Conservation (phyloP, 2,113 vertebrate species). For the Heliornis fulica region DNA sequence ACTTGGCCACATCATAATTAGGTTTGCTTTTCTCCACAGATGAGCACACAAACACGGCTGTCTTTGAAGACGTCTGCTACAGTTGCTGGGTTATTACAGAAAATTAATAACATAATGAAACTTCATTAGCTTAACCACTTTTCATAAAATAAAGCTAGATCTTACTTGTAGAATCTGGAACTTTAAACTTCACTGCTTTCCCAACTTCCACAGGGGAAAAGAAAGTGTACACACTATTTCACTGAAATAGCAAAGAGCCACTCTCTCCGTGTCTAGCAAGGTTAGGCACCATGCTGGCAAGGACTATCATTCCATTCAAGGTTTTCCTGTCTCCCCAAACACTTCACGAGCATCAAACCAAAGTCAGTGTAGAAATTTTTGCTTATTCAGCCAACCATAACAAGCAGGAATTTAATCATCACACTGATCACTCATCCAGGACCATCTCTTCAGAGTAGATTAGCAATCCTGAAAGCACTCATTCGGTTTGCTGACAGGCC, state of each 20-base stretch:
- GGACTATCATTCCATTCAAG: neutral
- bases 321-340: neutral
- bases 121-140: neutral
- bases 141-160: neutral
- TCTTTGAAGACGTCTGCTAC: neutral
- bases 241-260: neutral
- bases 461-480: neutral
- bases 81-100: neutral
- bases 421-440: neutral
- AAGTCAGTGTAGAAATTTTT: neutral
- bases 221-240: neutral
- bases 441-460: neutral
- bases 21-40: neutral
- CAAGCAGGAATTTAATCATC: neutral
- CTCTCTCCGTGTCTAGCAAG: neutral
- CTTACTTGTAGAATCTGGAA: neutral
- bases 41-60: neutral
- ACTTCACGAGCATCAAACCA: neutral
- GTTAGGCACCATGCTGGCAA: neutral
- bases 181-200: neutral
- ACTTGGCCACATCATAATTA: neutral
- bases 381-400: neutral
- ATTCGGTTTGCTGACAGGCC: neutral
- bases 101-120: neutral
- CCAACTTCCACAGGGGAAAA: neutral